Conservation (phyloP, 2,797 vertebrate genomes). For the Hybognathus amarus region DNA sequence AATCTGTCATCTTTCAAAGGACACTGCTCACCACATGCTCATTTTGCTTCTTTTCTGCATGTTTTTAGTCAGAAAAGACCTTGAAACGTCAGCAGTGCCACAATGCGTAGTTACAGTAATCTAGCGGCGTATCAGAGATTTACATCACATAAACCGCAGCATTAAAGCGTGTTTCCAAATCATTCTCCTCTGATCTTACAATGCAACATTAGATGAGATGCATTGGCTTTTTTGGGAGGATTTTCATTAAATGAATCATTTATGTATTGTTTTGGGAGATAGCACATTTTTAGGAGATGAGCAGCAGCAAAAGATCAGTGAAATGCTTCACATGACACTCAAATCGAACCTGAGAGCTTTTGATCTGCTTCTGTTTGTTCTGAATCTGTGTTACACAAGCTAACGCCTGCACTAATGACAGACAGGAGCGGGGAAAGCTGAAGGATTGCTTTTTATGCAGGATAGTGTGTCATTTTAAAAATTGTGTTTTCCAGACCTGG, state of each 20-base stretch:
- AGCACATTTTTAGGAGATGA: neutral
- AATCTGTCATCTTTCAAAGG: neutral
- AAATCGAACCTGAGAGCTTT: constrained; percentile 3
- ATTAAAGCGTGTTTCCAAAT: neutral
- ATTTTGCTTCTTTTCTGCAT: neutral
- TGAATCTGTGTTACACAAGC: constrained; percentile 6
- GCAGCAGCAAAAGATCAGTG: neutral
- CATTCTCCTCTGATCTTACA: neutral
- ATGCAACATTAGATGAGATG: neutral
- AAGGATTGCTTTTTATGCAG: constrained; percentile 3
- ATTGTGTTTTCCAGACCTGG: neutral
- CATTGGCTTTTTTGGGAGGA: neutral
- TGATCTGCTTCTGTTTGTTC: constrained; percentile 29
- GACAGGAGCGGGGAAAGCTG: neutral
- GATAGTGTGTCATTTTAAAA: neutral
- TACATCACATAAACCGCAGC: neutral
- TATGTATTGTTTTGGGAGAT: constrained; percentile 15
- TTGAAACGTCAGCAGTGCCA: neutral
- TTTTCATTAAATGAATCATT: neutral
- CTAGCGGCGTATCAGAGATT: neutral
- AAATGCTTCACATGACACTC: neutral
- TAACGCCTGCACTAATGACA: neutral
- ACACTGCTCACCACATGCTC: constrained; percentile 3
- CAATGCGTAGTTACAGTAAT: constrained; percentile 21
- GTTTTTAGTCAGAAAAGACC: constrained; percentile 14